A percentile compares a stretch with the other conserved stretches of the same genome.
phyloP scores from a whole-genome alignment of 2,888 invertebrate genomes.

The Myathropa florea region DNA sequence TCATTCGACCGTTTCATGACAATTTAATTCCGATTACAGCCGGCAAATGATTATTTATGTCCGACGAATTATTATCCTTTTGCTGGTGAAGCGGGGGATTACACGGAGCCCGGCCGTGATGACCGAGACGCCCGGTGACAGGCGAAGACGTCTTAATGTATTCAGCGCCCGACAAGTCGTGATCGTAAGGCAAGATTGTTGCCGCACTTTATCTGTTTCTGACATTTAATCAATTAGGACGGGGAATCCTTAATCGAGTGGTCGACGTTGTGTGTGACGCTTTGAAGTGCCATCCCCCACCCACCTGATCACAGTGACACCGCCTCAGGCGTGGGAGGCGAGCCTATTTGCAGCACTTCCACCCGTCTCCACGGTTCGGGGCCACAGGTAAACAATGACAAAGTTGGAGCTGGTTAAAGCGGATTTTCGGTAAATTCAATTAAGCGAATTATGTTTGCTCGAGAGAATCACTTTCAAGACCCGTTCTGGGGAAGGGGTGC shows the following conservation, averaged over 20 bases:
- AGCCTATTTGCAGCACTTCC: no score
- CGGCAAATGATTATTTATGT: constrained; percentile 58
- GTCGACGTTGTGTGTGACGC: no score
- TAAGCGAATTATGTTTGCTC: not conserved
- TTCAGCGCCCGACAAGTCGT: constrained; percentile 10
- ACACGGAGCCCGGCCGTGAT: constrained; percentile 5
- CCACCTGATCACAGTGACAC: no score
- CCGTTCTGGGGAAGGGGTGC: no score
- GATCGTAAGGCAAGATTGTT: not conserved
- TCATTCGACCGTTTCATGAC: constrained; percentile 47
- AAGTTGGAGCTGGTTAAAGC: not conserved
- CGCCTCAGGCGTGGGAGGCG: no score
- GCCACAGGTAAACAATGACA: not conserved
- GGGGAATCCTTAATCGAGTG: not conserved
- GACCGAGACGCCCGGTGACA: not conserved
- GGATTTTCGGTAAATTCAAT: not conserved
- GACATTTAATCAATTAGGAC: constrained; percentile 45
- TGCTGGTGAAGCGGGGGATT: not conserved
- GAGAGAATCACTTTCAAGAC: no score
- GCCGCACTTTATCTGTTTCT: not conserved
- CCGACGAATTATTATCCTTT: constrained; percentile 56
- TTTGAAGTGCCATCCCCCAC: not conserved
- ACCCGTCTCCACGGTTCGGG: not conserved
- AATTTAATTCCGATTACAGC: constrained; percentile 63
- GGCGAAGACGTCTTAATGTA: constrained; percentile 10